Evolutionary conservation across 2,113 vertebrate species (phyloP).

Genomic region (Alethe castanea): DNA sequence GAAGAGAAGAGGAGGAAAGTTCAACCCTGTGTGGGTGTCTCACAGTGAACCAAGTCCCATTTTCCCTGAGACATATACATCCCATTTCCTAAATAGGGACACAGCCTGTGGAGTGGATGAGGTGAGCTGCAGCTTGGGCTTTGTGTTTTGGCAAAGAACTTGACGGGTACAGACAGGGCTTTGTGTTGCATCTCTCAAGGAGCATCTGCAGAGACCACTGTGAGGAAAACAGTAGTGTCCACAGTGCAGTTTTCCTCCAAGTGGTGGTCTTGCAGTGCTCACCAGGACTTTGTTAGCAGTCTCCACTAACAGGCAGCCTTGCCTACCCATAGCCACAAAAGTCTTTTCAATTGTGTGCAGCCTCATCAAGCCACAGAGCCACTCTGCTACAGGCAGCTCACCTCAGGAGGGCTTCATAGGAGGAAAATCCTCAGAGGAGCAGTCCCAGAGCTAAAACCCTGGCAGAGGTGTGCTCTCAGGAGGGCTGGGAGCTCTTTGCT

Average conservation of each 20-base stretch:
- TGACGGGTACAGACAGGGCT: background rate
- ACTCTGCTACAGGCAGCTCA: background rate
- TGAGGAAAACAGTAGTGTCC: background rate
- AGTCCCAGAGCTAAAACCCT: background rate
- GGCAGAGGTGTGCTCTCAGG: background rate
- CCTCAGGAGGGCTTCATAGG: background rate
- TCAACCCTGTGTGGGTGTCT: background rate
- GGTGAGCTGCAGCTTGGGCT: background rate
- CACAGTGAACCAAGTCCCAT: background rate
- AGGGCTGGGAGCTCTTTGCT: background rate
- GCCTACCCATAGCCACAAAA: background rate
- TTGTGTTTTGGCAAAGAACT: background rate
- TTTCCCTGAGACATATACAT: background rate
- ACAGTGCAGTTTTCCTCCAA: background rate
- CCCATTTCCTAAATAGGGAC: background rate
- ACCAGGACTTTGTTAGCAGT: background rate
- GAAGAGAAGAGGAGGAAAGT: background rate
- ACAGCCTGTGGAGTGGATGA: no score
- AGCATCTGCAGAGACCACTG: background rate
- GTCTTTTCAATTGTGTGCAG: accelerated
- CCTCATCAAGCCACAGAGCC: background rate
- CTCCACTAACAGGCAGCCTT: background rate
- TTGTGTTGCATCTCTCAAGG: background rate
- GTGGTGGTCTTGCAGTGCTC: background rate
- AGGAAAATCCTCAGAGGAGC: background rate